Conservation (phyloP, 1,140 invertebrate species). For the Pseudomyrmex concolor region DNA sequence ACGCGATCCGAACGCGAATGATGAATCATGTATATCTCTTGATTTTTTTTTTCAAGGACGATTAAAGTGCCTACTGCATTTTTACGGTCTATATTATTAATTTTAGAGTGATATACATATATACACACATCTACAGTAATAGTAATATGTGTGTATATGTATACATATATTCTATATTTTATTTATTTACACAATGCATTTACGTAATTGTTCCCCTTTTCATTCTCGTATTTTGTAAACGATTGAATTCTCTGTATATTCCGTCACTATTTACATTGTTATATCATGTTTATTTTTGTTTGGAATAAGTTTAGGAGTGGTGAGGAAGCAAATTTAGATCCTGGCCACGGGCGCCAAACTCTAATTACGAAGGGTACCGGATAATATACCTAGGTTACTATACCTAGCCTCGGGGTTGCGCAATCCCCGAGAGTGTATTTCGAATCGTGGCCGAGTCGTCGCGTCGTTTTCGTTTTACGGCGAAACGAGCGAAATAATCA, state of each 20-base stretch:
- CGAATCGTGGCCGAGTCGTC: constrained; percentile 12
- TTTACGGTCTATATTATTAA: too few species aligned
- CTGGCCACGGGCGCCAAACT: constrained; percentile 13
- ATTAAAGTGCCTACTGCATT: too few species aligned
- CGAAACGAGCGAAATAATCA: constrained; percentile 11
- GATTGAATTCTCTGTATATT: not conserved
- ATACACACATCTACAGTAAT: too few species aligned
- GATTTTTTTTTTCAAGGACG: too few species aligned
- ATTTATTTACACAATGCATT: not conserved
- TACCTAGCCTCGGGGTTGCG: constrained; percentile 30
- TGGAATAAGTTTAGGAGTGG: not conserved
- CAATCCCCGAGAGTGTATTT: constrained; percentile 32
- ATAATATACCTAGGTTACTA: constrained; percentile 11
- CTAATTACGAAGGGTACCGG: constrained; percentile 25
- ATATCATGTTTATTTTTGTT: constrained; percentile 25
- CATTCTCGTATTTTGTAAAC: not conserved
- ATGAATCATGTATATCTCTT: too few species aligned
- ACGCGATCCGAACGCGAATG: not conserved
- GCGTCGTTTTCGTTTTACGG: constrained; percentile 24
- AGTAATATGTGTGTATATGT: too few species aligned
- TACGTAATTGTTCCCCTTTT: not conserved
- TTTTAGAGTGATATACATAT: too few species aligned
- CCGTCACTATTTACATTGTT: constrained; percentile 10
- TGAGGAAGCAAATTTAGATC: constrained; percentile 9
- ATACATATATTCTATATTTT: not conserved